Evolutionary conservation across 2,797 vertebrate species (phyloP), one percentile per base, ranked within the genome.

Genomic region (Pelodytes ibericus): DNA sequence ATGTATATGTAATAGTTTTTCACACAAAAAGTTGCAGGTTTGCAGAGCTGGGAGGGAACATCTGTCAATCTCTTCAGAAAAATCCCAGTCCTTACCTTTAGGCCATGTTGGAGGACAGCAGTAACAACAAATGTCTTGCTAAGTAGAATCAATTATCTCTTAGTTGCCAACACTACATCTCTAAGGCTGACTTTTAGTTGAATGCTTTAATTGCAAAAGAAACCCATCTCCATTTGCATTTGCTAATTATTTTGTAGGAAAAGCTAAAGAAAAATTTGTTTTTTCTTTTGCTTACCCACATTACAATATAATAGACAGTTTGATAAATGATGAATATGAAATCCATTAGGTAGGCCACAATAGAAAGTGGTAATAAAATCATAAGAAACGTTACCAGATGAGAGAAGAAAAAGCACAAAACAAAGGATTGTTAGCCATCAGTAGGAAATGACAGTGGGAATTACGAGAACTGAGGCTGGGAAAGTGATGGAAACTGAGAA

Each of bases 91-190:
- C 10, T 33, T 65, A 26, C 18, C 61, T 65, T 56, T 15, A 64
- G 71, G 30, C 71, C 47, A 56, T 30, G 27, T 57, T 39, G 27
- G 24, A 24, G 18, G 71, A 73, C 31, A 64, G 24, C 16, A 33
- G n/a, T 47, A 73, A 44, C 24, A 57, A 49, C 59, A 62, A 72
- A n/a, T 73, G 63, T 56, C 60, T 39, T 64, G 47, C 60, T 63
- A 64, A 73, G 71, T 29, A 58, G 61, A 73, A 57, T 64, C 47
- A 73, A 64, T 73, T 64, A 64, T 64, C 41, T 56, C 25, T 73
- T 73, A 73, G 60, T 53, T 73, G 44, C 64, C 16, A 51, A 16
- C 29, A 64, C 20, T 39, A 36, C 53, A n/a, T 70, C 18, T 30
- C 33, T 71, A 57, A 8, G 31, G 16, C 15, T 56, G 16, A 20